Conservation (phyloP, 2,888 invertebrate genomes). For the Leptura quadrifasciata region DNA sequence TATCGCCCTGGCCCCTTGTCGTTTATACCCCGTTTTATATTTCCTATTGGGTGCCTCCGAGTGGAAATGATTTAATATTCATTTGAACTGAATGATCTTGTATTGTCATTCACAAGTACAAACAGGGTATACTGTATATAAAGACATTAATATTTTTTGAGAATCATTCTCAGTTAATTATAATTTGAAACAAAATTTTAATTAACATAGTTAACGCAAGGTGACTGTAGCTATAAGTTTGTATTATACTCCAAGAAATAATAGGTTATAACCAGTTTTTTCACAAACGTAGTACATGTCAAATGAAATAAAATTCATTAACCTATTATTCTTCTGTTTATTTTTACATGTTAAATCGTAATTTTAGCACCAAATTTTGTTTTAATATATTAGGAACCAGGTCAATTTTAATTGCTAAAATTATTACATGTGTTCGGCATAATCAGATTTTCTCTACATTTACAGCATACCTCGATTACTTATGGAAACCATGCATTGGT, state of each 20-base stretch:
- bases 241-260: too few relatives aligned
- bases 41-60: constrained; percentile 64
- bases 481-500: not conserved
- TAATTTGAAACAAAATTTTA: not conserved
- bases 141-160: not conserved
- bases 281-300: too few relatives aligned
- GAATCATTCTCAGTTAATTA: not conserved
- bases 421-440: too few relatives aligned
- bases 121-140: not conserved
- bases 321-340: too few relatives aligned
- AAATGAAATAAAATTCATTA: too few relatives aligned
- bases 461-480: not conserved
- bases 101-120: constrained; percentile 28
- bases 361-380: too few relatives aligned
- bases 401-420: too few relatives aligned
- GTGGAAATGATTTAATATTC: constrained; percentile 72
- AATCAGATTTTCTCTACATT: not conserved
- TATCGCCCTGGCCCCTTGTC: constrained; percentile 30
- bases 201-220: too few relatives aligned
- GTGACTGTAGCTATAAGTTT: too few relatives aligned
- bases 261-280: too few relatives aligned
- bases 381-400: too few relatives aligned
- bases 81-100: constrained; percentile 64
- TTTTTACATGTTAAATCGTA: too few relatives aligned
- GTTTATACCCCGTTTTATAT: constrained; percentile 42